Conservation (phyloP, 2,888 invertebrate genomes). For the Drosophila atroscutellata region DNA sequence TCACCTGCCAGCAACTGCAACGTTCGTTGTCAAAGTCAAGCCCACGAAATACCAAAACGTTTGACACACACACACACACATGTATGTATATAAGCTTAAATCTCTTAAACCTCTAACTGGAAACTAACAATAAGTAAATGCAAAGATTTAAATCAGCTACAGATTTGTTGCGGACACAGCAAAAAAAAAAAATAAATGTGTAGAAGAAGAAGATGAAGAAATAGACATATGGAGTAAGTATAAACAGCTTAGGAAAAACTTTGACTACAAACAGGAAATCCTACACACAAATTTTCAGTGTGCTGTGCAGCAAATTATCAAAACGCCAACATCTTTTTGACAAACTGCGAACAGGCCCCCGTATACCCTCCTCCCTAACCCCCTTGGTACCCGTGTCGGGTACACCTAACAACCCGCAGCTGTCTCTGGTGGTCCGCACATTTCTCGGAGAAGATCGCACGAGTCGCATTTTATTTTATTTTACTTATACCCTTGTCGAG, state of each 20-base stretch:
- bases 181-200: conserved; percentile 20
- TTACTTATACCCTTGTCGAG: conserved; percentile 18
- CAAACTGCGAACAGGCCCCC: conserved; percentile 69
- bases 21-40: conserved; percentile 64
- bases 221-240: conserved; percentile 35
- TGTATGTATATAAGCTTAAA: conserved; percentile 16
- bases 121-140: conserved; percentile 76
- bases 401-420: conserved; percentile 45
- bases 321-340: conserved; percentile 78
- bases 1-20: conserved; percentile 48
- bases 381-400: conserved; percentile 5
- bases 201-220: conserved; percentile 9
- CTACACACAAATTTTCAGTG: conserved; percentile 63
- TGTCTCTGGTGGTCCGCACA: conserved; percentile 69
- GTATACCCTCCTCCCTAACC: conserved; percentile 4
- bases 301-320: conserved; percentile 76
- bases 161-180: conserved; percentile 62
- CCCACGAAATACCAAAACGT: conserved; percentile 58
- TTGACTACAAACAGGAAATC: conserved; percentile 73
- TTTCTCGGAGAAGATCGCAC: conserved; percentile 59
- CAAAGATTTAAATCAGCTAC: conserved; percentile 72
- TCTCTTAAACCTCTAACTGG: conserved; percentile 65
- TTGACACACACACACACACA: conserved; percentile 17
- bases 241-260: conserved; percentile 47
- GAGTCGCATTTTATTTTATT: conserved; percentile 60